Percentiles rank a stretch among this genome's conserved stretches.
Evolutionary conservation across 2,113 vertebrate genomes (phyloP).

Genomic region (Pollimyrus isidori): DNA sequence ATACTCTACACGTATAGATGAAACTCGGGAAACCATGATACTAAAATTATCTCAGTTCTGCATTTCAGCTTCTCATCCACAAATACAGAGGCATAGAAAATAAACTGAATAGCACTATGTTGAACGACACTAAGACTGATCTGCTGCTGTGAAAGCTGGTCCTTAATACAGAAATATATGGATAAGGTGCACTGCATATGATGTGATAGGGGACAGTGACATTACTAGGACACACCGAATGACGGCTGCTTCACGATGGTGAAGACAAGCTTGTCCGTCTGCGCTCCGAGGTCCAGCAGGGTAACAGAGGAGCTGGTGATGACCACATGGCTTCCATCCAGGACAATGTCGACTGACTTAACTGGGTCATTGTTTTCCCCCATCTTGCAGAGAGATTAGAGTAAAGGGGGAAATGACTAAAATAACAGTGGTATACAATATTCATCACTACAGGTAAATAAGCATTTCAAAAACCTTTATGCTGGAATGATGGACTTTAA

Average conservation of each 20-base stretch:
- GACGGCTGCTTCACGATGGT: slow-evolving; percentile 68
- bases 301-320: slow-evolving; percentile 75
- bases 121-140: not conserved
- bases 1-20: not conserved
- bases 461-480: not conserved
- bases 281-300: slow-evolving; percentile 79
- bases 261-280: slow-evolving; percentile 74
- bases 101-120: not conserved
- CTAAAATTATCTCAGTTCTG: not conserved
- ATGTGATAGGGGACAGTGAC: not conserved
- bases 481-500: not conserved
- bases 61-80: not conserved
- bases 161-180: not conserved
- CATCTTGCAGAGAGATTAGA: slow-evolving; percentile 49
- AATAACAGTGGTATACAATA: not conserved
- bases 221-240: slow-evolving; percentile 62
- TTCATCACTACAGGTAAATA: not conserved
- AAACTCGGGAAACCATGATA: not conserved
- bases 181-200: not conserved
- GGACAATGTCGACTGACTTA: slow-evolving; percentile 68
- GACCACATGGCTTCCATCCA: slow-evolving; percentile 61
- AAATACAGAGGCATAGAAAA: not conserved
- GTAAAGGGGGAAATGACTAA: not conserved
- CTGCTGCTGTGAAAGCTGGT: not conserved
- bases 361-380: slow-evolving; percentile 67